Evolutionary conservation across 1,140 invertebrate genomes (phyloP), one percentile per base, ranked within the genome.

Genomic region (Thereuonema tuberculata): DNA sequence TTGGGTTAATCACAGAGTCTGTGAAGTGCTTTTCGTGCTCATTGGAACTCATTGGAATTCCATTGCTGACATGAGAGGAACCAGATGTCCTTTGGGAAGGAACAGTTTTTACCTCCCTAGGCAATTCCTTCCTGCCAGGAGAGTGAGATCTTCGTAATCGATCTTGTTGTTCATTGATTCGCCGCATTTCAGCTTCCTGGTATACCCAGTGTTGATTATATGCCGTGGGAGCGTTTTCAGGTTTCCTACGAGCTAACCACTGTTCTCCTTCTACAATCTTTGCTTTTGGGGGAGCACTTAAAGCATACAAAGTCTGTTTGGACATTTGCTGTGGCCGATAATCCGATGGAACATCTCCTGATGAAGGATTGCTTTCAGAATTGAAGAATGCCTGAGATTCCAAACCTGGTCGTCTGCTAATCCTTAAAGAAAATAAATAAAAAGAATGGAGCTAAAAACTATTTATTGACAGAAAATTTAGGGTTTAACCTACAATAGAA

Each of bases 111-210:
- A 5, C 31, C 17, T 37, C 31, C 5, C 17, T 37, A 12, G 48
- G 48, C 17, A 17, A 20, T 17, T 17, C 48, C n/a, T 43, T 21
- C 26, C 53, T 55, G 12, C 5, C 21, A 5, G 53, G 53, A 9
- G 53, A 55, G 5, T 28, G 12, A 9, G 53, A 14, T 71, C 66
- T 72, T 54, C 68, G 73, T 63, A 61, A 65, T 47, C 75, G 67
- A 56, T 81, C 77, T 63, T 82, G 82, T 67, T 85, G 82, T 65
- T 88, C 86, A 59, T 74, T 76, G 53, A 89, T 81, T 63, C 92
- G 77, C 48, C 92, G 77, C 65, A 92, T 84, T 70, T 96, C 93
- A 0, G 92, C 92, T 73, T 97, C 92, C 82, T 95, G 78, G 2
- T 90, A 83, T 3, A 92, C 77, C 89, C 89, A 92, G 68, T 93